phyloP scores from a whole-genome alignment of 2,113 vertebrate species.

The Eleginops maclovinus region DNA sequence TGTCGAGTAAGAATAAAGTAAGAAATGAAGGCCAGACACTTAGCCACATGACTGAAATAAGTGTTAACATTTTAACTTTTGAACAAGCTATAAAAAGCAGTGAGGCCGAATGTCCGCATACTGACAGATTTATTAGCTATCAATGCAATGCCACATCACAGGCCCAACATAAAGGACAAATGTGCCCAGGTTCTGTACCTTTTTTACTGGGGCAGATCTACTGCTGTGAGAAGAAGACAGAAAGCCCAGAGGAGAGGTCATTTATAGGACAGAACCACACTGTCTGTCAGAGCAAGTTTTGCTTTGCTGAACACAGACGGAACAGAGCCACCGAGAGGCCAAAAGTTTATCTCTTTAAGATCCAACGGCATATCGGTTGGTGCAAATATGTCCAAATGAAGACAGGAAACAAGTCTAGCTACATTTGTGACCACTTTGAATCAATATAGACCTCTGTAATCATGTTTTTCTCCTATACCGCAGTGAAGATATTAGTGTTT shows the following conservation, averaged over 20 bases:
- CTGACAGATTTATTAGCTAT: not conserved
- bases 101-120: not conserved
- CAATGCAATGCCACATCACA: not conserved
- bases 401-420: not conserved
- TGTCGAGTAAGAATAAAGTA: constrained; percentile 62
- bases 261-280: constrained; percentile 55
- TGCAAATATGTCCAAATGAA: constrained; percentile 11
- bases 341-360: constrained; percentile 27
- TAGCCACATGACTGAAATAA: constrained; percentile 42
- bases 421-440: not conserved
- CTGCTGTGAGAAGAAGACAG: constrained; percentile 32
- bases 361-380: not conserved
- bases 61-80: constrained; percentile 25
- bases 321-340: constrained; percentile 11
- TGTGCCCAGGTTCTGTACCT: not conserved
- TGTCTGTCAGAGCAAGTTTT: constrained; percentile 51
- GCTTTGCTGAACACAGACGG: constrained; percentile 34
- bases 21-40: constrained; percentile 60
- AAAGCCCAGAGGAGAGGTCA: constrained; percentile 62
- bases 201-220: constrained; percentile 42
- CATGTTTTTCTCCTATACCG: not conserved
- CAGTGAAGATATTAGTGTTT: constrained; percentile 1
- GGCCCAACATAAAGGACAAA: constrained; percentile 3
- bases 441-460: not conserved
- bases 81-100: constrained; percentile 1